Percentiles rank a stretch among this genome's conserved stretches.
phyloP scores from a whole-genome alignment of 2,113 vertebrate genomes.

The Astatotilapia flaviijosephi region DNA sequence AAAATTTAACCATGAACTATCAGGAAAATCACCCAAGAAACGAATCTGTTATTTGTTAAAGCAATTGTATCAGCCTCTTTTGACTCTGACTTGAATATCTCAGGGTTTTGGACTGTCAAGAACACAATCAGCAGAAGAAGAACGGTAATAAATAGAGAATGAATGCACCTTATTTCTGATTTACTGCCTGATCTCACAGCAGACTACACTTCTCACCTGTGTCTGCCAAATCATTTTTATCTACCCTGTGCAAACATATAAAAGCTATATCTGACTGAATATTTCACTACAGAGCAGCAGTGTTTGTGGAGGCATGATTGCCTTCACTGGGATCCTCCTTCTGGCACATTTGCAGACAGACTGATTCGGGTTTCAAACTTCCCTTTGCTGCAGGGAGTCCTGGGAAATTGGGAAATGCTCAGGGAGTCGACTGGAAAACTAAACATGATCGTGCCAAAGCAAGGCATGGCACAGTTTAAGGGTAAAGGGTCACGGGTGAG shows the following conservation, averaged over 20 bases:
- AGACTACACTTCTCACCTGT: neutral
- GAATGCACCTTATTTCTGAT: neutral
- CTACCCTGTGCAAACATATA: constrained; percentile 41
- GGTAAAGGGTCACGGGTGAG: neutral
- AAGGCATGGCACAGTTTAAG: constrained; percentile 8
- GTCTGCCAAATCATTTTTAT: constrained; percentile 33
- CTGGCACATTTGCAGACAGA: constrained; percentile 44
- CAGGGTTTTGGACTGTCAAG: neutral
- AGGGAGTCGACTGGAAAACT: constrained; percentile 46
- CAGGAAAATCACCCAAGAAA: neutral
- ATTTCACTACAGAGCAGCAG: constrained; percentile 15
- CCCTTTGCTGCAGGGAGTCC: constrained; percentile 2
- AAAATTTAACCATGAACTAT: neutral
- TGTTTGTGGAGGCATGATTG: constrained; percentile 27
- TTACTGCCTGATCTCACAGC: neutral
- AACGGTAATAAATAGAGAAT: neutral
- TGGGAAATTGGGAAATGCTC: neutral
- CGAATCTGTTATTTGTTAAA: neutral
- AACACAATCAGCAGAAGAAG: neutral
- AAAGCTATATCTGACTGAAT: constrained; percentile 51
- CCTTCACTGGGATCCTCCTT: constrained; percentile 36
- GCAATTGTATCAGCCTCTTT: neutral
- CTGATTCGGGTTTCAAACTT: constrained; percentile 43
- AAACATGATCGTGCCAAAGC: constrained; percentile 36
- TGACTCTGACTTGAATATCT: neutral